phyloP scores from a whole-genome alignment of 2,797 vertebrate genomes.

The Naso thynnoides region DNA sequence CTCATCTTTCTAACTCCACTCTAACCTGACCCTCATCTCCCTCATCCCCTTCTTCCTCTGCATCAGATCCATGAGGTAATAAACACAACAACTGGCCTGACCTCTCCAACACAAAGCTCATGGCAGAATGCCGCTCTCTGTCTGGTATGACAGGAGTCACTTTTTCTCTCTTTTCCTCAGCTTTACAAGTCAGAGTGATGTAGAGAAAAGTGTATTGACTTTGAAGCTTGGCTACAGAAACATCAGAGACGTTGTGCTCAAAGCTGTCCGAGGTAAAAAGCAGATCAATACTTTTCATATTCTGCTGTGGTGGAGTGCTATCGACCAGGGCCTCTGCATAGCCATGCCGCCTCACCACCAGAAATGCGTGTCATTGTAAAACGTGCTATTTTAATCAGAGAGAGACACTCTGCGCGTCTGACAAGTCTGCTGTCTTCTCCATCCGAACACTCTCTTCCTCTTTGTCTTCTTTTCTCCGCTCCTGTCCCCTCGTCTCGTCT shows the following conservation, averaged over 20 bases:
- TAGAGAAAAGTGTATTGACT: constrained; percentile 77
- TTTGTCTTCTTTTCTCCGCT: constrained; percentile 24
- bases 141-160: constrained; percentile 70
- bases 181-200: constrained; percentile 75
- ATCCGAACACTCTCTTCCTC: constrained; percentile 21
- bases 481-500: constrained; percentile 29
- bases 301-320: constrained; percentile 77
- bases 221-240: constrained; percentile 79
- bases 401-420: constrained; percentile 51
- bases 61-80: constrained; percentile 63
- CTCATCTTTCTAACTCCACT: constrained; percentile 37
- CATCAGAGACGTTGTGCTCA: constrained; percentile 77
- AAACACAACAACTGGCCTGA: constrained; percentile 63
- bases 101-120: constrained; percentile 66
- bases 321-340: constrained; percentile 76
- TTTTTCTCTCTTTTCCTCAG: constrained; percentile 62
- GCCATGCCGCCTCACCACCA: constrained; percentile 60
- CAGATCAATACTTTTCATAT: constrained; percentile 87
- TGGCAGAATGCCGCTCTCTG: constrained; percentile 49
- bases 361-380: constrained; percentile 48
- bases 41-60: constrained; percentile 26
- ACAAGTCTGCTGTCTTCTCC: constrained; percentile 48
- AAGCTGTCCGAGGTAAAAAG: constrained; percentile 78
- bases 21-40: constrained; percentile 47
- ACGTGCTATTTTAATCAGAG: constrained; percentile 76